Conservation (phyloP, 2,113 vertebrate species). For the Calypte anna region DNA sequence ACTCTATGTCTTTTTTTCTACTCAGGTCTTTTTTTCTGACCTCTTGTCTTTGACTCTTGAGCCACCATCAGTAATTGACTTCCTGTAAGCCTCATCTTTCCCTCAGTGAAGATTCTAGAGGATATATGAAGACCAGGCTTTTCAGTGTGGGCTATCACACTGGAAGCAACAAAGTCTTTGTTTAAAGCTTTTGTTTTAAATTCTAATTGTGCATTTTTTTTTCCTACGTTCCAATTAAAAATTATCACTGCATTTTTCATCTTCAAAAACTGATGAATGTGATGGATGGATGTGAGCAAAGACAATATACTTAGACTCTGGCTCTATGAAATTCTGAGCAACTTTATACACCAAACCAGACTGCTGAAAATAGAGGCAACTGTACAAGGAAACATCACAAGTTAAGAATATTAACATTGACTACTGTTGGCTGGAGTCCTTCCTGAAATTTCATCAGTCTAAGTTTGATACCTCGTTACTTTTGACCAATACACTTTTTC, state of each 20-base stretch:
- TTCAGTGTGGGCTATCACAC: neutral
- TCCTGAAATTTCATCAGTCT: neutral
- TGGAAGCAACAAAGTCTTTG: neutral
- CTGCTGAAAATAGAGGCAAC: neutral
- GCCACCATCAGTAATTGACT: neutral
- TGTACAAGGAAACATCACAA: neutral
- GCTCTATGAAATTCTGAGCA: neutral
- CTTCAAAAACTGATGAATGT: neutral
- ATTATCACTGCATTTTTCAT: neutral
- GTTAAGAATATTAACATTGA: neutral
- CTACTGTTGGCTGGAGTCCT: neutral
- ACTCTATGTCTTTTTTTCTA: neutral
- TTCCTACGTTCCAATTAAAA: neutral
- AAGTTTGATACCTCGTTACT: neutral
- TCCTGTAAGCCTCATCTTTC: neutral
- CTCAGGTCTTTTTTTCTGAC: neutral
- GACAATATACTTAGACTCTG: neutral
- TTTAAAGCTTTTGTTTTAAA: neutral
- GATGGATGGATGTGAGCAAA: neutral
- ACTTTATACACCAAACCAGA: neutral
- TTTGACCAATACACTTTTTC: neutral
- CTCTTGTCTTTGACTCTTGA: neutral
- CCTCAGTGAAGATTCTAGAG: neutral
- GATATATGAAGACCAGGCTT: neutral
- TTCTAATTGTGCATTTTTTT: no score